phyloP scores from a whole-genome alignment of 2,888 invertebrate species.

The Coleophora deauratella region DNA sequence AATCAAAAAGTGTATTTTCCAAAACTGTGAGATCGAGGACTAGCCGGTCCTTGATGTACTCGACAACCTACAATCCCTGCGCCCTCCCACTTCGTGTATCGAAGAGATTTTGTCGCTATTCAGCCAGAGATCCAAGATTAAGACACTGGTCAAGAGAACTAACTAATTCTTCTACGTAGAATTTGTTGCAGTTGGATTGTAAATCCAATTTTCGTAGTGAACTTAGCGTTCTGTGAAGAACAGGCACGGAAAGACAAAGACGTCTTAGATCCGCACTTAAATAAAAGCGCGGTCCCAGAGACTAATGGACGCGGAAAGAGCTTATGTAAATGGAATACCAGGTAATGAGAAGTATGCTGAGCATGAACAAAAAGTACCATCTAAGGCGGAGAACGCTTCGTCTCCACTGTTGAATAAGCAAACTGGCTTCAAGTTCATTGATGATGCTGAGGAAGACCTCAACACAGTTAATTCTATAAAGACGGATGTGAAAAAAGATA shows the following conservation, averaged over 20 bases:
- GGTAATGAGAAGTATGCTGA: conserved; percentile 54
- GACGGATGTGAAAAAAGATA: conserved; percentile 36
- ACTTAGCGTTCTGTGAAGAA: conserved; percentile 39
- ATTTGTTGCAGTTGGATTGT: conserved; percentile 36
- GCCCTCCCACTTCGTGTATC: conserved; percentile 63
- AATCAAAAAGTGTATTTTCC: conserved; percentile 59
- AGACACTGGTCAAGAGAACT: conserved; percentile 71
- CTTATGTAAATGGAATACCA: conserved; percentile 61
- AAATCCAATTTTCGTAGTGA: conserved; percentile 44
- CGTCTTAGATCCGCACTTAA: conserved; percentile 45
- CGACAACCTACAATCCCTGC: conserved; percentile 66
- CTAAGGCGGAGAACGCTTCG: conserved; percentile 67
- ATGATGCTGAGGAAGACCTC: conserved; percentile 39
- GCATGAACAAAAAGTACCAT: conserved; percentile 56
- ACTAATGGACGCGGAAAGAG: conserved; percentile 65
- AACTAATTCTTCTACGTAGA: conserved; percentile 53
- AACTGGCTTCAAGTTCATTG: conserved; percentile 52
- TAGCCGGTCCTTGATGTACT: conserved; percentile 72
- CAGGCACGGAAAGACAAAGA: conserved; percentile 34
- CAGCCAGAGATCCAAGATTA: conserved; percentile 76
- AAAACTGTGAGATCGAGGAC: conserved; percentile 66
- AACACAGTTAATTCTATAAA: conserved; percentile 51
- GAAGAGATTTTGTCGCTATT: conserved; percentile 65
- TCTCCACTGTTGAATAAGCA: conserved; percentile 50
- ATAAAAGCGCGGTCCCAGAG: conserved; percentile 32